Conservation (phyloP, 2,888 invertebrate genomes). For the Embidobia sp. region DNA sequence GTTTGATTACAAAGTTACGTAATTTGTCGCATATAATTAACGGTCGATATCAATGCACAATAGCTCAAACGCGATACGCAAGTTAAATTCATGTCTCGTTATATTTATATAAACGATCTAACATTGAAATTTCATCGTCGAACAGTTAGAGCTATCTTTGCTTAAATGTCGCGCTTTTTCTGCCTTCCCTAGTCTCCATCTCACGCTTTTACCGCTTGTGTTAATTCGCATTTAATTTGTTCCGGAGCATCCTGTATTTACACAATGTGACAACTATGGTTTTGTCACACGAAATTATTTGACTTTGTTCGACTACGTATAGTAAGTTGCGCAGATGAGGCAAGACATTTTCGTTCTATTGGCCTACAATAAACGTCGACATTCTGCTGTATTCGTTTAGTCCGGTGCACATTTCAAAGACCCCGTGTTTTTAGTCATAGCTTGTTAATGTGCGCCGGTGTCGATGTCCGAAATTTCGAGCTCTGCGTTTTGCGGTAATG, state of each 20-base stretch:
- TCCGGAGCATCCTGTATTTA: slow-evolving; percentile 38
- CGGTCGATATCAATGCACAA: slow-evolving; percentile 41
- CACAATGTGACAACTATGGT: slow-evolving; percentile 41
- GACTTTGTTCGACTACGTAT: slow-evolving; percentile 54
- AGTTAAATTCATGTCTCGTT: slow-evolving; percentile 33
- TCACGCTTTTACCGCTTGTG: not conserved
- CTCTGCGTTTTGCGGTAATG: too few species aligned
- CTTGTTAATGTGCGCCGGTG: not conserved
- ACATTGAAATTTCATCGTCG: slow-evolving; percentile 51
- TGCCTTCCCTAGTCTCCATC: not conserved
- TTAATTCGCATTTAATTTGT: slow-evolving; percentile 36
- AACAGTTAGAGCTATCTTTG: slow-evolving; percentile 43
- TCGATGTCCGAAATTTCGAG: slow-evolving; percentile 1
- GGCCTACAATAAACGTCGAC: slow-evolving; percentile 49
- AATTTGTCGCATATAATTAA: slow-evolving; percentile 39
- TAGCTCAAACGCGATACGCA: slow-evolving; percentile 46
- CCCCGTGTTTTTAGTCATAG: not conserved
- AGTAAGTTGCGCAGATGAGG: slow-evolving; percentile 45
- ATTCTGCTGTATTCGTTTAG: slow-evolving; percentile 30
- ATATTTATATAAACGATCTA: slow-evolving; percentile 49
- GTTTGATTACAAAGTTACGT: slow-evolving; percentile 20
- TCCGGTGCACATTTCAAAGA: slow-evolving; percentile 13
- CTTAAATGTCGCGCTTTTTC: not conserved
- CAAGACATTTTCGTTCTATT: slow-evolving; percentile 55
- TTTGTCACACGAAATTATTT: slow-evolving; percentile 41